These are phyloP conservation scores for Calephelis nemesis DNA, from an alignment of 1,140 invertebrate species.

Conservation along the genomic window DNA sequence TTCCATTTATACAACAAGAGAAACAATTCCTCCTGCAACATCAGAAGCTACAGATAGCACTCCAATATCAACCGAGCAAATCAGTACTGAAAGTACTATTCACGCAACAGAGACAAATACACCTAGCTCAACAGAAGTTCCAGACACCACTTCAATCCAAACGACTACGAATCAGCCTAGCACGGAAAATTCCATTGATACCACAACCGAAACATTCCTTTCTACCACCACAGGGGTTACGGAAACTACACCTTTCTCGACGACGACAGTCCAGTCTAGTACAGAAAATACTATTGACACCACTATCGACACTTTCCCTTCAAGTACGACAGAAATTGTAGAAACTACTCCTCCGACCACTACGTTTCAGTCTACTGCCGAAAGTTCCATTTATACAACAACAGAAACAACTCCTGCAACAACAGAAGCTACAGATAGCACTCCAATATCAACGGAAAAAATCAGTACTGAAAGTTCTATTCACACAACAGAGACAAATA, in stretches of 20 bases:
- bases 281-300: neutral
- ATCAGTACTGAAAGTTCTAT: too few relatives aligned
- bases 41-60: too few relatives aligned
- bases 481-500: too few relatives aligned
- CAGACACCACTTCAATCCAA: neutral
- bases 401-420: too few relatives aligned
- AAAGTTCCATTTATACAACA: neutral
- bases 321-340: neutral
- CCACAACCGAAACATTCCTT: neutral
- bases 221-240: neutral
- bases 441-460: too few relatives aligned
- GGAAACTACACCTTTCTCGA: neutral
- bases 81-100: too few relatives aligned
- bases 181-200: neutral
- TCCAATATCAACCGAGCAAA: too few relatives aligned
- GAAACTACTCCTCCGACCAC: constrained; percentile 19
- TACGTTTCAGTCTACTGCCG: constrained; percentile 13
- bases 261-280: neutral
- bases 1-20: neutral
- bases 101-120: too few relatives aligned
- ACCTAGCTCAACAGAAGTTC: too few relatives aligned
- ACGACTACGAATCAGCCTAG: neutral
- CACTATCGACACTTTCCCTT: neutral
- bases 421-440: too few relatives aligned
- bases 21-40: too few relatives aligned